Evolutionary conservation across 2,888 invertebrate genomes (phyloP), one percentile per base, ranked within the genome.

Genomic region (Parasteatoda lunata): DNA sequence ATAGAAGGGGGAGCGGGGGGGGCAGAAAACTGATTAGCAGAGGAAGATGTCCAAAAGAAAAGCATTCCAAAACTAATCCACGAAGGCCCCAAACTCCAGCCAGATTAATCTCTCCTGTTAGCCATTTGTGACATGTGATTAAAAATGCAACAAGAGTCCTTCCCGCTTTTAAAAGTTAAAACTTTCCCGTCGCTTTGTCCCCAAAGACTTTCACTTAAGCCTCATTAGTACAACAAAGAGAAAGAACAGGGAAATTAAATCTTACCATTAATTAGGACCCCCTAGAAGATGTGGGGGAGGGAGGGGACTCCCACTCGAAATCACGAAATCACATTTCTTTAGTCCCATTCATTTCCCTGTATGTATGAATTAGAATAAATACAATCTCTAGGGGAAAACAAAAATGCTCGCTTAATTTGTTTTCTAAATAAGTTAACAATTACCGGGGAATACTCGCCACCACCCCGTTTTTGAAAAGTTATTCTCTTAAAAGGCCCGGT

Each of bases 371-470:
- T 4, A 68, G 15, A 13, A 51, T 11, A 68, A 69, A 68, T 51
- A 51, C 69, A 65, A 45, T 15, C 68, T 59, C 68, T 7, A 30
- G 13, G 15, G 15, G 47, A 70, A 30, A 45, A 72, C 76, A 85
- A 85, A 85, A 85, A 85, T 85, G 84, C 72, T n/a, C 79, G 79
- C 84, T 85, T 85, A 85, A 85, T 85, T 85, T 85, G 84, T 85
- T 85, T 85, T 85, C 84, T 69, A 85, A 79, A 85, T 85, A 85
- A 85, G 68, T 85, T 85, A 85, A 79, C 84, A 85, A 85, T 85
- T 79, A 79, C 84, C 68, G 78, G 64, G 70, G 59, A 15, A 78
- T 73, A 47, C 76, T 59, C n/a, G 9, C 59, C n/a, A 59, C 59
- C 59, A 9, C 59, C 9, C 59, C 59, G 8, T 59, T 9, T 15